phyloP scores from a whole-genome alignment of 2,797 vertebrate species.

The Hypotaenidia philippensis region DNA sequence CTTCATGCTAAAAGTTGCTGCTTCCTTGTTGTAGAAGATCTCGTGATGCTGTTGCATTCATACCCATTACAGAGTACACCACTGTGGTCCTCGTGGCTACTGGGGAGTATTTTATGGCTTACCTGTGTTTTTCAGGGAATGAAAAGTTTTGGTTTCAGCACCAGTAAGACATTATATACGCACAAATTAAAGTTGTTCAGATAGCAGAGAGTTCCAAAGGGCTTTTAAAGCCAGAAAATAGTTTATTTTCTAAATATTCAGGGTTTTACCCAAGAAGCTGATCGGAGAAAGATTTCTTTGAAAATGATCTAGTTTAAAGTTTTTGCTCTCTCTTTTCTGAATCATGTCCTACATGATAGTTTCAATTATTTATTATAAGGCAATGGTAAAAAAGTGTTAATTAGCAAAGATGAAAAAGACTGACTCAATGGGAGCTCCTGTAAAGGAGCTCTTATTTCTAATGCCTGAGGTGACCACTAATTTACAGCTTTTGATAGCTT shows the following conservation, averaged over 20 bases:
- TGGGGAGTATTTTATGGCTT: background rate
- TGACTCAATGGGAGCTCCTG: conserved; percentile 64
- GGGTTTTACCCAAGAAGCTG: conserved; percentile 16
- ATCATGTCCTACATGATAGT: conserved; percentile 68
- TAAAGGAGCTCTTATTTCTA: conserved; percentile 60
- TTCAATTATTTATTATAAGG: conserved; percentile 78
- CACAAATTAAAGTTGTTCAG: background rate
- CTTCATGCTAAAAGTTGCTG: background rate
- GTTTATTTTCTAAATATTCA: conserved; percentile 33
- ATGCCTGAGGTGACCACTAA: conserved; percentile 71
- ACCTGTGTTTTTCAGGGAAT: background rate
- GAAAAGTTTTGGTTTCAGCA: background rate
- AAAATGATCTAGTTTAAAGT: conserved; percentile 62
- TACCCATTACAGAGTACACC: background rate
- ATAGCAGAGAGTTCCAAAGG: conserved; percentile 10
- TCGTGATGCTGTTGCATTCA: background rate
- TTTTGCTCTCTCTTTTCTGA: conserved; percentile 56
- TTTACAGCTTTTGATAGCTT: conserved; percentile 73
- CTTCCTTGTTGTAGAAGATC: background rate
- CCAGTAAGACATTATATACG: background rate
- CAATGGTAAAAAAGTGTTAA: conserved; percentile 74
- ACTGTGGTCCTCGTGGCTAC: background rate
- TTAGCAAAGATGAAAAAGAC: conserved; percentile 77
- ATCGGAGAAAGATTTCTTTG: conserved; percentile 47
- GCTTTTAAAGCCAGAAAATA: background rate